Conservation (phyloP, 2,797 vertebrate species). For the Acrossocheilus fasciatus region DNA sequence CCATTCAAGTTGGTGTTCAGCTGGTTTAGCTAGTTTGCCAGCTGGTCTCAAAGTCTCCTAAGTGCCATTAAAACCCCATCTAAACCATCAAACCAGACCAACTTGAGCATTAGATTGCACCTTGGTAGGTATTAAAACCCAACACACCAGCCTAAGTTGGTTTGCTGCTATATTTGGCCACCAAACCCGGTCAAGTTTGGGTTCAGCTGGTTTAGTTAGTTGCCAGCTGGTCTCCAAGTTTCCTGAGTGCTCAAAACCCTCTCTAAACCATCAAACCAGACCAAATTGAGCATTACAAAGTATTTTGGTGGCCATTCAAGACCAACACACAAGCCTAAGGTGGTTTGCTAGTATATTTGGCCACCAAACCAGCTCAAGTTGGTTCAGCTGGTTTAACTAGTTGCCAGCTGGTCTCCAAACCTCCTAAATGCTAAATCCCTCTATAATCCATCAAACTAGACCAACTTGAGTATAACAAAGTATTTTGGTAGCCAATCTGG, state of each 20-base stretch:
- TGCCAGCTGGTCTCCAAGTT: too few species aligned
- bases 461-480: accelerated
- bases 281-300: not conserved
- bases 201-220: too few species aligned
- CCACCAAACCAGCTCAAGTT: too few species aligned
- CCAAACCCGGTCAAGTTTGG: not conserved
- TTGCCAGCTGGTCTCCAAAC: not conserved
- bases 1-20: too few species aligned
- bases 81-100: not conserved
- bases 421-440: not conserved
- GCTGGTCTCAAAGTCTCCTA: not conserved
- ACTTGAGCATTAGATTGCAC: not conserved
- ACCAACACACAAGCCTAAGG: too few species aligned
- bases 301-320: too few species aligned
- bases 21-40: not conserved
- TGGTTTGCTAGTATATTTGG: not conserved
- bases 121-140: not conserved
- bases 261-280: too few species aligned
- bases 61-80: not conserved
- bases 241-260: too few species aligned
- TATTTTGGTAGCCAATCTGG: too few species aligned
- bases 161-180: not conserved
- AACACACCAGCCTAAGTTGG: not conserved
- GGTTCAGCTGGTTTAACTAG: too few species aligned
- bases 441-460: not conserved